Conservation (phyloP, 2,888 invertebrate genomes). For the Ceraclea dissimilis region DNA sequence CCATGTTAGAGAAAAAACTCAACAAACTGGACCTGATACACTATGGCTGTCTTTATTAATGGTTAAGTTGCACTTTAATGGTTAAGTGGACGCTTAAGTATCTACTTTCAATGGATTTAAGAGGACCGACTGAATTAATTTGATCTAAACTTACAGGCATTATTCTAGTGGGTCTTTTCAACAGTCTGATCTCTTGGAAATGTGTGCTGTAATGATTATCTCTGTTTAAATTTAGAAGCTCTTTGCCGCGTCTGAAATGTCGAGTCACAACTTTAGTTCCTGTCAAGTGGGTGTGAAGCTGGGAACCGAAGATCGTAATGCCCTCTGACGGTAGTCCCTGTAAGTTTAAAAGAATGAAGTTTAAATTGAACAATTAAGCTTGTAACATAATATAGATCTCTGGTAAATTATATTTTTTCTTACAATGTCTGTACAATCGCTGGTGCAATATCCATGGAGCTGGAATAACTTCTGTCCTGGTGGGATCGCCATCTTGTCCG, state of each 20-base stretch:
- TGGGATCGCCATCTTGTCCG: constrained; percentile 97
- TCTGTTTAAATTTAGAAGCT: constrained; percentile 76
- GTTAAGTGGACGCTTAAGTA: too few relatives aligned
- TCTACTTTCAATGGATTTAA: too few relatives aligned
- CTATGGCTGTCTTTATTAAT: too few relatives aligned
- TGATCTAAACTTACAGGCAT: constrained; percentile 57
- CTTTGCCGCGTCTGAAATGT: constrained; percentile 74
- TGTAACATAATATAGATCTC: background rate
- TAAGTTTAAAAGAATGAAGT: constrained; percentile 27
- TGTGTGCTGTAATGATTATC: constrained; percentile 97
- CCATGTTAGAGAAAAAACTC: too few relatives aligned
- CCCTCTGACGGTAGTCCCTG: constrained; percentile 75
- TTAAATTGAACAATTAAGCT: background rate
- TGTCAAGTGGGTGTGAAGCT: constrained; percentile 93
- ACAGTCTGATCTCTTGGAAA: constrained; percentile 90
- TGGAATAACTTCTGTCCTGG: constrained; percentile 71
- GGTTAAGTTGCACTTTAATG: too few relatives aligned
- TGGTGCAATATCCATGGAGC: constrained; percentile 82
- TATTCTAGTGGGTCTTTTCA: constrained; percentile 71
- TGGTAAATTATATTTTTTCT: constrained; percentile 27
- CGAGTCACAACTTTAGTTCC: constrained; percentile 79
- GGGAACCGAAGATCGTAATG: constrained; percentile 89
- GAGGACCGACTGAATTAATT: too few relatives aligned
- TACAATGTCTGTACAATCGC: constrained; percentile 88
- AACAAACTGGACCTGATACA: too few relatives aligned